Base-by-base conservation (phyloP, 2,888 invertebrate species). In the Trisateles emortualis region DNA sequence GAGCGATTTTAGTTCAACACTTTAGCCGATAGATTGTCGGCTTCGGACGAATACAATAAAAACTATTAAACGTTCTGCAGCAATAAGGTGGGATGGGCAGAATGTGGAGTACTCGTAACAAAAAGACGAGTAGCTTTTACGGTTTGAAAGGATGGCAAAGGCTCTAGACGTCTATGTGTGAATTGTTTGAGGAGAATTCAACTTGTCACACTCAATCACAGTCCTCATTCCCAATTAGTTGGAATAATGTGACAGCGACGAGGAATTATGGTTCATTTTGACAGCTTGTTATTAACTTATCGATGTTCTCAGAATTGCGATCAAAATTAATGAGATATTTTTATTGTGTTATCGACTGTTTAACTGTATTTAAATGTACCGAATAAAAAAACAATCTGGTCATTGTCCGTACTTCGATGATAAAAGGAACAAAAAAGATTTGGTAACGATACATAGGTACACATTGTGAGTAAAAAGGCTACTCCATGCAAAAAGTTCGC, bases 151-250 rank as follows among this genome's bases (percentile, higher is more conserved):
- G 17, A 17, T 17, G 30, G 17, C n/a, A n/a, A 35, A 26, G 6
- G 17, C 26, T 59, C 45, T 42, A 40, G 40, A 56, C 22, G 56
- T 43, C 65, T 61, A 72, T 65, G 65, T 58, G 68, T 59, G 65
- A 65, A 57, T 71, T 74, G 50, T 48, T 49, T 24, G 53, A 52
- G 52, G 35, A 59, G 55, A 59, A 50, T 54, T 46, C 35, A 51
- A 48, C 53, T 66, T 68, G 73, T 72, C 74, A 67, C 57, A 74
- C 64, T 82, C 73, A 72, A 81, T 81, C 79, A 78, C 73, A 68
- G 71, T 59, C 59, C 69, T 70, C 72, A 79, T 80, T 79, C 72
- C 71, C 78, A 83, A 86, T 84, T 84, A 85, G 79, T 73, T 57
- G 64, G 63, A 67, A 64, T 63, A 65, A 78, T 74, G 78, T 76